These are phyloP conservation scores for Tiliacea citrago DNA, from an alignment of 2,888 invertebrate genomes.

Conservation along the genomic window DNA sequence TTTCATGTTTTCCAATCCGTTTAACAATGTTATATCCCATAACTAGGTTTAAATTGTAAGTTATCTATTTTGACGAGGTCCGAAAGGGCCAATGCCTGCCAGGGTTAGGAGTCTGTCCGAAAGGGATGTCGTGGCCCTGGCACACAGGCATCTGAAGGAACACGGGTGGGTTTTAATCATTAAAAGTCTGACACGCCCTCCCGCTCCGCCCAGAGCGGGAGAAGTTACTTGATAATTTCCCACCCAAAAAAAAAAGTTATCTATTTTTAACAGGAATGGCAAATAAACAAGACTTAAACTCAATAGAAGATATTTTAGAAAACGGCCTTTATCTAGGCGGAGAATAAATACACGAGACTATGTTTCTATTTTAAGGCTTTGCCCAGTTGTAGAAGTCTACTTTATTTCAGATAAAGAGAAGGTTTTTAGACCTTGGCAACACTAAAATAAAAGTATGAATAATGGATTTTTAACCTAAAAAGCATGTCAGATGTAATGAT, in stretches of 20 bases:
- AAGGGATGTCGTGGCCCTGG: no score
- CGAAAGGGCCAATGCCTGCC: no score
- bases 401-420: neutral
- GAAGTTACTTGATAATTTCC: no score
- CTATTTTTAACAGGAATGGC: neutral
- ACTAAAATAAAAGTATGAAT: neutral
- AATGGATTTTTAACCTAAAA: neutral
- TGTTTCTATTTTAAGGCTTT: conserved; percentile 23
- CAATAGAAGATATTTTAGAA: conserved; percentile 11
- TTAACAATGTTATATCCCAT: neutral
- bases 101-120: no score
- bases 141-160: no score
- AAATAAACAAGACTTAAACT: neutral
- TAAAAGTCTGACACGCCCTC: no score
- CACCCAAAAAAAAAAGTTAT: no score
- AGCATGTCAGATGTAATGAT: conserved; percentile 11
- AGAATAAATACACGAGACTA: neutral
- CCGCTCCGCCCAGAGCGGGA: no score
- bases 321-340: neutral
- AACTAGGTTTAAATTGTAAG: no score
- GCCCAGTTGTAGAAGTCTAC: neutral
- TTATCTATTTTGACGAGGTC: no score
- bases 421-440: neutral
- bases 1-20: neutral
- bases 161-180: no score